Evolutionary conservation across 2,113 vertebrate species (phyloP).

Genomic region (Pycnonotus jocosus): DNA sequence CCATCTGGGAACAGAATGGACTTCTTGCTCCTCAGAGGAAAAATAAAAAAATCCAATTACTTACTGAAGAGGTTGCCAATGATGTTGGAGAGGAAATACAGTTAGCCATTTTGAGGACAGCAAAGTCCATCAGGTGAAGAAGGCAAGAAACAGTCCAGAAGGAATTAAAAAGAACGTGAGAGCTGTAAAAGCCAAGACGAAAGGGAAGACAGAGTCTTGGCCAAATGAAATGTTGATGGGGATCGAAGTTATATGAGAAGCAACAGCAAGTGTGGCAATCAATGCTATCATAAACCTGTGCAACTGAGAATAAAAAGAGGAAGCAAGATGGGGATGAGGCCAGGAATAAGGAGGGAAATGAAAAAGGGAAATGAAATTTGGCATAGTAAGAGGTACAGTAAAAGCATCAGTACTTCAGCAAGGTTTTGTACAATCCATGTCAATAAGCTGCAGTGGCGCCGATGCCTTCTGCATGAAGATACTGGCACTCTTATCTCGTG

Average conservation of each 20-base stretch:
- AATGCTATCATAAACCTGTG: background rate
- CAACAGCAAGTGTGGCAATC: background rate
- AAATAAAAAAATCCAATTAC: background rate
- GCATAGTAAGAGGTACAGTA: background rate
- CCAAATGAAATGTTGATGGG: background rate
- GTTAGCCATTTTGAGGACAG: background rate
- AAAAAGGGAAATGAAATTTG: slow-evolving; percentile 32
- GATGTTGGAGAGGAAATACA: background rate
- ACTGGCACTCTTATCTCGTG: background rate
- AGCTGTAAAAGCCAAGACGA: background rate
- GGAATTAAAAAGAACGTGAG: background rate
- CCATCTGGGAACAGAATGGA: background rate
- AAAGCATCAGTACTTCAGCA: background rate
- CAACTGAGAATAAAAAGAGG: background rate
- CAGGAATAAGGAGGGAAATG: background rate
- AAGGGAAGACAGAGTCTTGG: background rate
- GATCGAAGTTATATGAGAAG: background rate
- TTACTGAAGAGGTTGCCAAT: background rate
- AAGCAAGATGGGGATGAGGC: background rate
- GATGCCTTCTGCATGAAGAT: background rate
- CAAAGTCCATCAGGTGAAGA: background rate
- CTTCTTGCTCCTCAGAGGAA: background rate
- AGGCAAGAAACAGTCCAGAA: background rate
- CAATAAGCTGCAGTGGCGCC: background rate
- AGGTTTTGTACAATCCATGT: background rate